These are phyloP conservation scores for Anarhynchus alexandrinus DNA, from an alignment of 2,113 vertebrate genomes.

Conservation along the genomic window DNA sequence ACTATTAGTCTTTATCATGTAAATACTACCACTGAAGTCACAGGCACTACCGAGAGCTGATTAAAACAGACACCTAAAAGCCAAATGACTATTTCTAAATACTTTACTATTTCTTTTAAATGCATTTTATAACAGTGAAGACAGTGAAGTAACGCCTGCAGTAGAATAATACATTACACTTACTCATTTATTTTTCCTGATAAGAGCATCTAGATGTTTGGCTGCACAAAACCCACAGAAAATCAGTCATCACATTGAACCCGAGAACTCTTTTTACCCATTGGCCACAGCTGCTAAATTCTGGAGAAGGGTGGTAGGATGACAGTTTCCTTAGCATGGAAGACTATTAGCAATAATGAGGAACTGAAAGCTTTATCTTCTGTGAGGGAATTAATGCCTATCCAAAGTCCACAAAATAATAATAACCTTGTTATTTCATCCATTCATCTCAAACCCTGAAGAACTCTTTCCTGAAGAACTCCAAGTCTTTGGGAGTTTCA, in stretches of 20 bases:
- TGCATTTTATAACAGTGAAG: neutral
- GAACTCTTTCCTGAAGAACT: neutral
- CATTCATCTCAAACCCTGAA: neutral
- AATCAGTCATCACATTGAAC: neutral
- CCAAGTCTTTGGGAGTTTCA: neutral
- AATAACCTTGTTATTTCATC: neutral
- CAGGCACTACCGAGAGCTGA: rapidly evolving
- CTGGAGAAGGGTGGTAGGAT: neutral
- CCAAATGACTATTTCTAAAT: neutral
- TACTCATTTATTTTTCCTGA: neutral
- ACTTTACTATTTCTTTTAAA: neutral
- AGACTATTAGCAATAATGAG: neutral
- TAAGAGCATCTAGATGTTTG: neutral
- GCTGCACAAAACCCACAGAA: neutral
- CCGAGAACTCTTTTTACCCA: neutral
- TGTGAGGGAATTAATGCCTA: neutral
- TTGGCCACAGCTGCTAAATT: neutral
- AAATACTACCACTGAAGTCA: neutral
- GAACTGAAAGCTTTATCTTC: neutral
- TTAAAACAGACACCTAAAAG: neutral
- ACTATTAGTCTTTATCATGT: neutral
- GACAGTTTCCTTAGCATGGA: neutral
- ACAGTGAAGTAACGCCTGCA: neutral
- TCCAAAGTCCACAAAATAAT: neutral
- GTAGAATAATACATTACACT: neutral